A percentile compares a stretch with the other conserved stretches of the same genome.
phyloP scores from a whole-genome alignment of 92 coral and sea anemone species.

The Bergia sp. region DNA sequence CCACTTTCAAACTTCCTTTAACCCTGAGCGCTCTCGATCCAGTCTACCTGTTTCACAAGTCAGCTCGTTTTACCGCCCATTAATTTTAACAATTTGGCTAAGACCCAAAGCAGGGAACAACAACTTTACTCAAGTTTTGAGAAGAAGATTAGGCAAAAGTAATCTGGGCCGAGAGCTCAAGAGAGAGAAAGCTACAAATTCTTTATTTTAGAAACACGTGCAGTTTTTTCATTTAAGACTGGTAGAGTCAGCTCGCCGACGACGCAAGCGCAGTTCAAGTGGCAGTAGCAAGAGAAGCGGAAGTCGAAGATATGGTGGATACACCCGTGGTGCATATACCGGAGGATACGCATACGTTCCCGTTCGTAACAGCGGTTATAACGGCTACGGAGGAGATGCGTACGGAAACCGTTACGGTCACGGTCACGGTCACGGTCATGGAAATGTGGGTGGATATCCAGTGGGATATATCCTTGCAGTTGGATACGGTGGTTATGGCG shows the following conservation, averaged over 20 bases:
- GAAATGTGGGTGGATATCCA: neutral
- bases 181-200: no score
- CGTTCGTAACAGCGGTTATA: neutral
- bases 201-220: neutral
- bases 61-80: no score
- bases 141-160: no score
- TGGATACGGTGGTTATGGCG: conserved; percentile 16
- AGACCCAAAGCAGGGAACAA: no score
- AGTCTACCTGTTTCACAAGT: no score
- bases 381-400: neutral
- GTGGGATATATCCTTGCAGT: neutral
- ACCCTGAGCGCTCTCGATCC: no score
- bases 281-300: neutral
- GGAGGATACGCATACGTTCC: neutral
- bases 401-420: neutral
- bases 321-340: neutral
- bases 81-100: no score
- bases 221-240: neutral
- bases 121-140: no score
- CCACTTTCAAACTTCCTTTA: no score
- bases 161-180: no score
- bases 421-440: neutral
- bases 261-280: conserved; percentile 34
- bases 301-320: neutral
- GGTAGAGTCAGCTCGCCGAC: conserved; percentile 28